Evolutionary conservation across 2,888 invertebrate species (phyloP), one percentile per base, ranked within the genome.

Genomic region (Mythimna albipuncta): DNA sequence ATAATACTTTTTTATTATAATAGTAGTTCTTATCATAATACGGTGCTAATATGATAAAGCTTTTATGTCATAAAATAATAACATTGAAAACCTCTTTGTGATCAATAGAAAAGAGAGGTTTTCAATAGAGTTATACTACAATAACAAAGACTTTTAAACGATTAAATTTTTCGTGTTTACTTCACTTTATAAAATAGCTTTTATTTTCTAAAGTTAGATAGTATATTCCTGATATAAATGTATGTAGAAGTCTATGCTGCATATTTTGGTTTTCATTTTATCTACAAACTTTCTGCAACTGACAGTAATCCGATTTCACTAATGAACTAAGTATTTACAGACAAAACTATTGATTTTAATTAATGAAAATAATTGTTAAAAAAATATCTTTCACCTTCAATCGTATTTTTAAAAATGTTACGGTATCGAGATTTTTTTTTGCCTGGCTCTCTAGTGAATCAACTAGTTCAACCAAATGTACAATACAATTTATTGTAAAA

Each of bases 221-320:
- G n/a, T n/a, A 19, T 19, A 35, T 54, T 75, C 7, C 10, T 47
- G 13, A 59, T 75, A 19, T 47, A 66, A 54, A 73, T 66, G 47
- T 66, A 2, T 13, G 44, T 19, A 50, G 16, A 38, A 19, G n/a
- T 52, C 47, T 13, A 2, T 47, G 6, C 54, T 41, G 4, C 50
- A 11, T 62, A 55, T 64, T 61, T 61, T 50, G 9, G 3, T 70
- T 19, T 38, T 50, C 11, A 64, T 47, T 65, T 9, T 61, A 54
- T 26, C 16, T 52, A 65, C 35, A 50, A 79, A 61, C 11, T 55
- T 57, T 72, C 26, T 54, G 62, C 21, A 54, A 47, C 21, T 54
- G 47, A 19, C 16, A 78, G 57, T 68, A 75, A 69, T 69, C 32
- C 41, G n/a, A 75, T 78, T 78, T 62, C 19, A 61, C 32, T 64